Evolutionary conservation across 2,888 invertebrate species (phyloP), one percentile per base, ranked within the genome.

Genomic region (Lasioglossum zephyrum): DNA sequence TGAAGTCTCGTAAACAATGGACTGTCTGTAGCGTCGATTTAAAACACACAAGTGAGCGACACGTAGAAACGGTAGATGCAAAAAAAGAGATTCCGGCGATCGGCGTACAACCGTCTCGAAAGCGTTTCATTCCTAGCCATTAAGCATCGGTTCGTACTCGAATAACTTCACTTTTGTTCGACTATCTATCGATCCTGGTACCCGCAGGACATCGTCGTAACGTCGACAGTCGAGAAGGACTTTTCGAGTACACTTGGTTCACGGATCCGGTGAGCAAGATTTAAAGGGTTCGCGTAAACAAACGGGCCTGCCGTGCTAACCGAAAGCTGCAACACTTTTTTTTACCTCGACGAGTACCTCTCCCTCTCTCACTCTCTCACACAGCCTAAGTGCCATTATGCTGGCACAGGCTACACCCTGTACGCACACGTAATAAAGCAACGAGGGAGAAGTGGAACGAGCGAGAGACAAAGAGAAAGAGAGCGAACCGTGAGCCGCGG

Each of bases 371-470:
- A 84, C 31, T 16, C 60, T 26, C 60, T 11, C 77, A 26, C 83
- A 57, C 70, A 90, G 92, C 92, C 92, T 93, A 93, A 94, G 94
- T 94, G 92, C 93, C 92, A 94, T 94, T 94, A 93, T 94, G 93
- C 92, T 88, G 91, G 90, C 87, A 88, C 88, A 91, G 91, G 91
- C 92, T 93, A 92, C 92, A 91, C 92, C 91, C 90, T 89, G 91
- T 91, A 91, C 87, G 89, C 87, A 89, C 89, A 89, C 90, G 93
- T 92, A 93, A 93, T 93, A 93, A 92, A 93, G 92, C 92, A 85
- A 88, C 78, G 85, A 73, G 85, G 83, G 90, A 82, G 77, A 36
- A 82, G 79, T 53, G 78, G 77, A 47, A 75, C 44, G 81, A 77
- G 63, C 73, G 81, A 79, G 74, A 83, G 82, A 79, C 69, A 81